A percentile compares a stretch with the other conserved stretches of the same genome.
These are phyloP conservation scores for Drosophila sucinea DNA, from an alignment of 1,140 invertebrate species.

Conservation along the genomic window DNA sequence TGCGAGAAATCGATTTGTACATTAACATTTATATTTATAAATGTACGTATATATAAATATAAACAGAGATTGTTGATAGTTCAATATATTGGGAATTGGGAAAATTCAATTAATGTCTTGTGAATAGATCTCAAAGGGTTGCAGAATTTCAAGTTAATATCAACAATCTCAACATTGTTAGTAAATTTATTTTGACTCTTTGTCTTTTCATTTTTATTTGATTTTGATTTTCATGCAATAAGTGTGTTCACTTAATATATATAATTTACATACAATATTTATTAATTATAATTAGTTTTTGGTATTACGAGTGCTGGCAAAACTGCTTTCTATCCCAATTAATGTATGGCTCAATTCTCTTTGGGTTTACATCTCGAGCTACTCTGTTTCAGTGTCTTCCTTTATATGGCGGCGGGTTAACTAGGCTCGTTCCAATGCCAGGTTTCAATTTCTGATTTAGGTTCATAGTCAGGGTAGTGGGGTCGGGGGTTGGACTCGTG, in stretches of 20 bases:
- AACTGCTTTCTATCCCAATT: conserved; percentile 42
- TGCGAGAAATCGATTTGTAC: conserved; percentile 55
- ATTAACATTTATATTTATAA: conserved; percentile 48
- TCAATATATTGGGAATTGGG: conserved; percentile 11
- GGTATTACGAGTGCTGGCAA: conserved; percentile 51
- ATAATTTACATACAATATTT: conserved; percentile 40
- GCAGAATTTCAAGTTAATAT: neutral
- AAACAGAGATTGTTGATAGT: conserved; percentile 21
- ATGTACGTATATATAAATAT: conserved; percentile 35
- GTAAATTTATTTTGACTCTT: conserved; percentile 17
- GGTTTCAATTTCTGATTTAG: conserved; percentile 28
- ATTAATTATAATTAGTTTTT: conserved; percentile 30
- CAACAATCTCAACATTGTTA: conserved; percentile 11
- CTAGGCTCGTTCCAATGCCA: conserved; percentile 40
- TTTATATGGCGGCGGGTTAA: conserved; percentile 66
- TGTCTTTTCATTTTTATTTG: conserved; percentile 15
- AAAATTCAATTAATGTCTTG: conserved; percentile 17
- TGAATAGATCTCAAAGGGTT: neutral
- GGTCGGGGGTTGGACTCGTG: conserved; percentile 22
- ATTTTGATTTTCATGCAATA: conserved; percentile 61
- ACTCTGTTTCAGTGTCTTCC: conserved; percentile 32
- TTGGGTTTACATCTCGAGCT: conserved; percentile 49
- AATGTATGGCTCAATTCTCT: conserved; percentile 63
- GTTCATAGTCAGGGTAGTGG: conserved; percentile 27
- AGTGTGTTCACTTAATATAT: conserved; percentile 42